Base-by-base conservation (phyloP, 2,797 vertebrate genomes). In the Sebastes jordani region DNA sequence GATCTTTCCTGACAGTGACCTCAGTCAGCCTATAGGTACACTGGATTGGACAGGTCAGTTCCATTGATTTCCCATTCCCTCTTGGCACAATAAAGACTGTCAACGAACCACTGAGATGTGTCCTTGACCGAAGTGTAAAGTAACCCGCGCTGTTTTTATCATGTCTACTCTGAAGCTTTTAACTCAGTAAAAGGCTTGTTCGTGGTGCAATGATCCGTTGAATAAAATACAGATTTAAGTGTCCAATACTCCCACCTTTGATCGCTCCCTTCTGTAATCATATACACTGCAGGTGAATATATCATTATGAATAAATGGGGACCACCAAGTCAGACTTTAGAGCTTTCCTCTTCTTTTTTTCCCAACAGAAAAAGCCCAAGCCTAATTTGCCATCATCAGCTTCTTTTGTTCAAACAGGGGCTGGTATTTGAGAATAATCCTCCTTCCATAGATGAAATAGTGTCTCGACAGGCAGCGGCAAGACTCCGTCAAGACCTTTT, bases 381-480 rank as follows among this genome's bases (percentile, higher is more conserved):
- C 92, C 95, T 95, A 96, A 96, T 96, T 96, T 96, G 94, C 95
- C 93, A 91, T 96, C 96, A 96, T 96, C 95, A 94, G 94, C 90
- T 95, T 89, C 95, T 94, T 96, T 96, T 96, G 95, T 96, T 95
- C 94, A 93, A 94, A 92, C 93, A 88, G 89, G 93, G 92, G 74
- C 93, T 95, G 96, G 96, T 95, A 96, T 96, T 96, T 95, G 91
- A 87, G 92, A 96, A 96, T 96, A 96, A 96, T 96, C 96, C 96
- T 95, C 93, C 92, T 88, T 93, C 93, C 94, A 95, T 94, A 94
- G 92, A 94, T 93, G 92, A 93, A 95, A 95, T 95, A 95, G 92
- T 84, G 92, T 89, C 94, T 95, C 92, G 90, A 96, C 96, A 96
- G 94, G 96, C 95, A 96, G 93, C 74, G 89, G 93, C 95, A 96